These are phyloP conservation scores for Dufourea novaeangliae DNA, from an alignment of 1,140 invertebrate genomes.

Conservation along the genomic window DNA sequence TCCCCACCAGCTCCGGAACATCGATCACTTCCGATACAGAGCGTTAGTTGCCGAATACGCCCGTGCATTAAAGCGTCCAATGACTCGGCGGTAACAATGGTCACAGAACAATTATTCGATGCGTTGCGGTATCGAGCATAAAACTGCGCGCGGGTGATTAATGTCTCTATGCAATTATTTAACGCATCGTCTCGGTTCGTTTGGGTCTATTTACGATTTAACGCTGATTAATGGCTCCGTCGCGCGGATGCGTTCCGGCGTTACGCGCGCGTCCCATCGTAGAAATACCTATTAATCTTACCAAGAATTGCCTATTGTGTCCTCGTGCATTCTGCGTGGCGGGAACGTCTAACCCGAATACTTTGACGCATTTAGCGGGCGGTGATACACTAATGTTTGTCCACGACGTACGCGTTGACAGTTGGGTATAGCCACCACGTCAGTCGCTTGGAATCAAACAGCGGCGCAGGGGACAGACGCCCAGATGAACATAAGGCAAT, in stretches of 20 bases:
- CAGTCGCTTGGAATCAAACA: background rate
- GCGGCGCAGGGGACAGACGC: background rate
- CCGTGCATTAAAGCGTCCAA: no score
- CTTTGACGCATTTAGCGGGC: background rate
- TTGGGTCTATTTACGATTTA: constrained; percentile 46
- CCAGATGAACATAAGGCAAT: constrained; percentile 30
- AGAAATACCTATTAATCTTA: constrained; percentile 45
- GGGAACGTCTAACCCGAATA: constrained; percentile 14
- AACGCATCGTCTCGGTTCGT: constrained; percentile 34
- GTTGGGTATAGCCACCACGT: background rate
- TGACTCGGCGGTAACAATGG: no score
- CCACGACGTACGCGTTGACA: no score
- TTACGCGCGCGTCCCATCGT: constrained; percentile 6
- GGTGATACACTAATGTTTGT: background rate
- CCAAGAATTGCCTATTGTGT: constrained; percentile 24
- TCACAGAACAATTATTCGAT: background rate
- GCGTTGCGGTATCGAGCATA: background rate
- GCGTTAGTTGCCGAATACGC: no score
- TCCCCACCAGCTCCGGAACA: no score
- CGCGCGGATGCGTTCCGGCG: background rate
- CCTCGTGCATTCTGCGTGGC: background rate
- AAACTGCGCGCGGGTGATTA: constrained; percentile 8
- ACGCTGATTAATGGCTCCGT: constrained; percentile 32
- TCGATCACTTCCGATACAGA: no score
- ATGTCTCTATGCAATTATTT: constrained; percentile 41